A percentile compares a stretch with the other conserved stretches of the same genome.
Conservation (phyloP, 2,797 vertebrate species). For the Scomberomorus guttatus region DNA sequence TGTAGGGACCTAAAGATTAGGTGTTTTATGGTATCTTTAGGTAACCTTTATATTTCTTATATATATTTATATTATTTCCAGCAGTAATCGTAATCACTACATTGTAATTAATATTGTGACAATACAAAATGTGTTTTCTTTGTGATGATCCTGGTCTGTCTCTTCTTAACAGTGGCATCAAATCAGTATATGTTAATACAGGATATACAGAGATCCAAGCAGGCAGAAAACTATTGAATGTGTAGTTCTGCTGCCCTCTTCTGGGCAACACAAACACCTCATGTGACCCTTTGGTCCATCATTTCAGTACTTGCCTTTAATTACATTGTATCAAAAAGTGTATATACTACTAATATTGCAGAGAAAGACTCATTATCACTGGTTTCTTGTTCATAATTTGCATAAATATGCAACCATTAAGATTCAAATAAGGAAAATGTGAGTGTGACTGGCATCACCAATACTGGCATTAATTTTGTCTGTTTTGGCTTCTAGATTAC, state of each 20-base stretch:
- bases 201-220: background rate
- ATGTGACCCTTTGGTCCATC: background rate
- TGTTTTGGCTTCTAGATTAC: background rate
- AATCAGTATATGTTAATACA: background rate
- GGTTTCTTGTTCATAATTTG: background rate
- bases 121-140: background rate
- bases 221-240: background rate
- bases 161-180: background rate
- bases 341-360: background rate
- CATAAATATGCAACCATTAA: background rate
- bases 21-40: background rate
- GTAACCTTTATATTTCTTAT: background rate
- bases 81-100: background rate
- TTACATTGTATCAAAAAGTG: background rate
- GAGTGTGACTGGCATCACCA: background rate
- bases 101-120: background rate
- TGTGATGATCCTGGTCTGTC: background rate
- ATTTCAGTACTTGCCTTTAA: background rate
- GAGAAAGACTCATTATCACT: background rate
- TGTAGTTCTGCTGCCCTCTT: slow-evolving; percentile 62
- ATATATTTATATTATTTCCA: no score
- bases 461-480: background rate
- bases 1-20: no score
- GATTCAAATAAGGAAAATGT: background rate
- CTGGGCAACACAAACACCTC: slow-evolving; percentile 16